Conservation (phyloP, 2,797 vertebrate genomes). For the Emydoidea blandingii region DNA sequence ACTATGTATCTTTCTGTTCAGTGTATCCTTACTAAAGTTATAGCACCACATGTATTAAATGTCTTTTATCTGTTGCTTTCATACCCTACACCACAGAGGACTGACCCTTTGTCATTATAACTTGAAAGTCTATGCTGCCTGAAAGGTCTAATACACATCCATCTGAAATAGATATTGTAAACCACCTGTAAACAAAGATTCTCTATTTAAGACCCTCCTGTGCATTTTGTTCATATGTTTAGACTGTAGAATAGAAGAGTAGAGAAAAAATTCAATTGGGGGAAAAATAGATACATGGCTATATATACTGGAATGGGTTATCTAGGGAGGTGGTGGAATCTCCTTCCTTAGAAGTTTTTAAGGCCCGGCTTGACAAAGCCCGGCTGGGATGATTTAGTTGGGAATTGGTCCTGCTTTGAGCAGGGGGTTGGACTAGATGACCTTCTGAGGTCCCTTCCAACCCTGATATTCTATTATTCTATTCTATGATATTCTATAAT, state of each 20-base stretch:
- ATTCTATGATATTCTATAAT: neutral
- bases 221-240: neutral
- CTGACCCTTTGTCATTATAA: rapidly evolving
- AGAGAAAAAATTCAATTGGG: neutral
- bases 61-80: neutral
- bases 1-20: neutral
- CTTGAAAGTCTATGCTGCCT: neutral
- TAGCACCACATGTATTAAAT: neutral
- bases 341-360: too few relatives aligned
- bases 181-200: neutral
- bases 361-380: too few relatives aligned
- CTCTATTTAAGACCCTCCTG: neutral
- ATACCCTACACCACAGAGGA: neutral
- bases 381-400: too few relatives aligned
- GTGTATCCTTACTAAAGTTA: neutral
- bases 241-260: neutral
- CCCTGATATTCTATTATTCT: neutral
- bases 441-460: too few relatives aligned
- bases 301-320: neutral
- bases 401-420: too few relatives aligned
- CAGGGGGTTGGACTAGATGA: too few relatives aligned
- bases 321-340: too few relatives aligned
- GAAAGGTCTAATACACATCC: neutral
- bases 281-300: neutral
- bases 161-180: neutral